phyloP scores from a whole-genome alignment of 2,797 vertebrate genomes.

The Phrynocephalus vlangalii region DNA sequence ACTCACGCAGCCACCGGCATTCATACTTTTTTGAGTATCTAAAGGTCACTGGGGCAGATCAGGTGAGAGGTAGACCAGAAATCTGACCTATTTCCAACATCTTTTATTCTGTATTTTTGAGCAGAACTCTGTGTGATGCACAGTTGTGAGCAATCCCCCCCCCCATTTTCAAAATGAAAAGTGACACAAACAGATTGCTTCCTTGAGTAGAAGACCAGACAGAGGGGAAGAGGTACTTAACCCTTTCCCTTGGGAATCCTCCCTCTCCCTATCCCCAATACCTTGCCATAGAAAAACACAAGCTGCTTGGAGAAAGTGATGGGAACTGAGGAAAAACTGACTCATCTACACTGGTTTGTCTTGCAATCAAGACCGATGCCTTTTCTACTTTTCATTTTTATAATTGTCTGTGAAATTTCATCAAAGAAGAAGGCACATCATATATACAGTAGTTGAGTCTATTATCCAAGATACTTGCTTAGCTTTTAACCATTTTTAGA shows the following conservation, averaged over 20 bases:
- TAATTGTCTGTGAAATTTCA: not conserved
- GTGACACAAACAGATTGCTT: too few relatives aligned
- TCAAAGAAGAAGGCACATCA: too few relatives aligned
- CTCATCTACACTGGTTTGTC: not conserved
- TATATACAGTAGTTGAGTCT: not conserved
- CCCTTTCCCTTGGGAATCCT: not conserved
- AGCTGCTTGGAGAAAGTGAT: not conserved
- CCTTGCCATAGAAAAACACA: not conserved
- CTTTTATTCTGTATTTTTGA: not conserved
- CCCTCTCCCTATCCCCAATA: not conserved
- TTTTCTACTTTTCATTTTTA: not conserved
- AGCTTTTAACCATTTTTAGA: not conserved
- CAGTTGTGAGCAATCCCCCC: not conserved
- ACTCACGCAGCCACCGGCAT: not conserved
- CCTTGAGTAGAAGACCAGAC: not conserved
- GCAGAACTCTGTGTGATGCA: not conserved
- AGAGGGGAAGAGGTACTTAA: not conserved
- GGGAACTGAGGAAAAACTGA: not conserved
- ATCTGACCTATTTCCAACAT: not conserved
- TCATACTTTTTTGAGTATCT: constrained; percentile 68
- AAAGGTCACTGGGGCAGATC: constrained; percentile 78
- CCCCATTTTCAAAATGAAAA: not conserved
- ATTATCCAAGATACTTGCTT: not conserved
- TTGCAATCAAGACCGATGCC: not conserved
- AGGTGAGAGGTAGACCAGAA: constrained; percentile 1